Evolutionary conservation across 2,888 invertebrate genomes (phyloP), one percentile per base, ranked within the genome.

Genomic region (Oeneis ivallda): DNA sequence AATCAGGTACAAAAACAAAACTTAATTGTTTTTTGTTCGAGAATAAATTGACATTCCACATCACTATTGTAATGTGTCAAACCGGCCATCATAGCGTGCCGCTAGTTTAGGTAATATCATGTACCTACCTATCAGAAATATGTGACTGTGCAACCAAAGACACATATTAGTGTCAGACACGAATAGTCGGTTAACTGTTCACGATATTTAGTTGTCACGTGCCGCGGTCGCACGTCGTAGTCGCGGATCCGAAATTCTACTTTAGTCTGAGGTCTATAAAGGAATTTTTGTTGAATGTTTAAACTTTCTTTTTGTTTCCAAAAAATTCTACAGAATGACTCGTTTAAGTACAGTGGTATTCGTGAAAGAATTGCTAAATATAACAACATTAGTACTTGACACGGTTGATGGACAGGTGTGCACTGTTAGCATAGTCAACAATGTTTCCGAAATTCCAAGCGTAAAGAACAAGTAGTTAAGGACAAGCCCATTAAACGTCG

Each of bases 401-500:
- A 56, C 13, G 15, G 54, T 39, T 41, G 56, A 56, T 15, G 62
- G 77, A 77, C 80, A 73, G 73, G 72, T 80, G 82, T 80, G 81
- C 82, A 79, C 79, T 85, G 85, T 84, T 82, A 77, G 78, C 74
- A 77, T 79, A 78, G 82, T 84, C 83, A 84, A 85, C 83, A 81
- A 56, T 56, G 80, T 82, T 79, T 78, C 77, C 73, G 79, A 82
- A 83, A 82, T 81, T 83, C 64, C 80, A 78, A 79, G 81, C 64
- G 56, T 65, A 71, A 49, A 49, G 47, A 71, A 63, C 63, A 64
- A 61, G 59, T 47, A 49, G 53, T 63, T 56, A 47, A 39, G 41
- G 43, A 17, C 62, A 58, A 50, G 54, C 37, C 61, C 45, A 69
- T 69, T 70, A 67, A 65, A 53, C 54, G 67, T 69, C 56, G 65